A percentile compares a stretch with the other conserved stretches of the same genome.
These are phyloP conservation scores for Ormyrus pomaceus DNA, from an alignment of 2,888 invertebrate species.

Conservation along the genomic window DNA sequence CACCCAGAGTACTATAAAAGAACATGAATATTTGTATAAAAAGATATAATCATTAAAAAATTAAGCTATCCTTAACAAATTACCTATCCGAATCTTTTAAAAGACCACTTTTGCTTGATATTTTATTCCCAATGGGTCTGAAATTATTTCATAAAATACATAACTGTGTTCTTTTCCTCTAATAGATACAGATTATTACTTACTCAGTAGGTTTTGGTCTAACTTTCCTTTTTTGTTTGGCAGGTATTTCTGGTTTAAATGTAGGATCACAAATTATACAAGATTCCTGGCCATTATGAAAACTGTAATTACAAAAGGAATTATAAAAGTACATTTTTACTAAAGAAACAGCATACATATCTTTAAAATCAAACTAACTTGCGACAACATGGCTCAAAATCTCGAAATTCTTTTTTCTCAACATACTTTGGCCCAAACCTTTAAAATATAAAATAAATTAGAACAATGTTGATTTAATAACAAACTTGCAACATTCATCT, in stretches of 20 bases:
- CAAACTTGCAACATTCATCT: not conserved
- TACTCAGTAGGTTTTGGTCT: conserved; percentile 20
- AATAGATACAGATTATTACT: conserved; percentile 2
- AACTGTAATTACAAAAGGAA: conserved; percentile 33
- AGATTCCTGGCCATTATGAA: conserved; percentile 45
- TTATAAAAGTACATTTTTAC: not conserved
- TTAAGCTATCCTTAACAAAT: not conserved
- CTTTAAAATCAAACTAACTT: conserved; percentile 38
- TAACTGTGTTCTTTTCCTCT: too few relatives aligned
- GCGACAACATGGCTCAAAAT: conserved; percentile 53
- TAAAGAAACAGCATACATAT: not conserved
- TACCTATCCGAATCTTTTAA: not conserved
- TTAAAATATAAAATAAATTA: not conserved
- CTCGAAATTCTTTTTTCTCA: conserved; percentile 44
- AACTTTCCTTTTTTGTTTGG: conserved; percentile 15
- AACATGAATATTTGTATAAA: not conserved
- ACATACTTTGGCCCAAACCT: conserved; percentile 46
- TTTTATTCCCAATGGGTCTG: not conserved
- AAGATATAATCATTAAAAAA: not conserved
- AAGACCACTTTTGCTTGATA: not conserved
- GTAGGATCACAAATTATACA: conserved; percentile 52
- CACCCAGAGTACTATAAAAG: not conserved
- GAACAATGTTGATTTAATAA: too few relatives aligned
- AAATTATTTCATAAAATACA: conserved; percentile 7
- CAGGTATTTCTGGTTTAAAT: conserved; percentile 3